Evolutionary conservation across 64 coral and sea anemone genomes (phyloP), one percentile per base, ranked within the genome.

Genomic region (Montipora cactus): DNA sequence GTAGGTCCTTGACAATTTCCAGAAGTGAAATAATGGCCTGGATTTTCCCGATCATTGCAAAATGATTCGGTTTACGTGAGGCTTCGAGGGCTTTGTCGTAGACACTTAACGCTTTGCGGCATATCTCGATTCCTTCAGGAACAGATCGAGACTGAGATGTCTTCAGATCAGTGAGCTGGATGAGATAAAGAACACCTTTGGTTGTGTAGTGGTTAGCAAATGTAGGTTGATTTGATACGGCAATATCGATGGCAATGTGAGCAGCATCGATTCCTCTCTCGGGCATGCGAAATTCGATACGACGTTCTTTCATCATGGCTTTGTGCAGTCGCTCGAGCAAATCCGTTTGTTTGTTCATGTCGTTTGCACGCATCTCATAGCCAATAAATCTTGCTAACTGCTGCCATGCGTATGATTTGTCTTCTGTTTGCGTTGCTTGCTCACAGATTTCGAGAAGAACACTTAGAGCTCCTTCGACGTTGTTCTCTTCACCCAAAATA

Each of bases 311-410:
- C 58, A 67, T 86, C 19, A 23, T 44, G 28, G 76, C 77, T 4
- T 44, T 2, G 15, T 23, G 45, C 4, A 58, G 74, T 49, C 82
- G 75, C 45, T 74, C 18, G 10, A 51, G 52, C 49, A 81, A 25
- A 2, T 49, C 22, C 5, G 57, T 78, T 10, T 73, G 44, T 52
- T 11, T 37, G 8, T 47, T 44, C 13, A 90, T 51, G 2, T 58
- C 5, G 11, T 64, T 75, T 5, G 75, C 10, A 4, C 93, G 87
- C 45, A 95, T 95, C 82, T 95, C 87, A 52, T 83, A 83, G 1
- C 71, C 93, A 11, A 95, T 90, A 21, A 90, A 89, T 68, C 93
- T 69, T 18, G 93, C 93, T 48, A 95, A 67, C 76, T 95, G 88
- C 9, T 95, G 93, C 79, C 87, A 95, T 2, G 80, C 88, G 12